phyloP scores from a whole-genome alignment of 2,113 vertebrate species.

The Cyanoderma ruficeps region DNA sequence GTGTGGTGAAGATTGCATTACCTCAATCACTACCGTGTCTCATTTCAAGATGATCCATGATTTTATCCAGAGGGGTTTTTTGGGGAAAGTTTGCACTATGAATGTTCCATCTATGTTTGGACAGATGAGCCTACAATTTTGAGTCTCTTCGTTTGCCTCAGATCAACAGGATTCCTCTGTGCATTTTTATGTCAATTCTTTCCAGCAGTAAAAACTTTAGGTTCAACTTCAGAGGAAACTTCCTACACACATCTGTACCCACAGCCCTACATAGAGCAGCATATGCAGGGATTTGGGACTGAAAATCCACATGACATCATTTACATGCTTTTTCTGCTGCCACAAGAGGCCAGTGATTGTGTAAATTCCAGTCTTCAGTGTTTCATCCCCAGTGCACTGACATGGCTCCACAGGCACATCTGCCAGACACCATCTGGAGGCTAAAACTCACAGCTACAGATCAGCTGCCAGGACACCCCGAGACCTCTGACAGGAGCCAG shows the following conservation, averaged over 20 bases:
- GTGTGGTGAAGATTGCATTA: not conserved
- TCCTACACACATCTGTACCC: not conserved
- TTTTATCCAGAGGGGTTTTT: not conserved
- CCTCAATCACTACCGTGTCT: not conserved
- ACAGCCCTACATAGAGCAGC: not conserved
- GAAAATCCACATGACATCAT: not conserved
- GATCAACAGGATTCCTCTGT: not conserved
- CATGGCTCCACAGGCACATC: not conserved
- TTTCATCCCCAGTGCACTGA: not conserved
- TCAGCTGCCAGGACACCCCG: not conserved
- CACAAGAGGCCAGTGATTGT: constrained; percentile 11
- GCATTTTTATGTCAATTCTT: not conserved
- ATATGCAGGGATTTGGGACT: not conserved
- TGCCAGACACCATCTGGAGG: constrained; percentile 7
- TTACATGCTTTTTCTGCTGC: not conserved
- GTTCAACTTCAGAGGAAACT: not conserved
- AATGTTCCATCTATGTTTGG: not conserved
- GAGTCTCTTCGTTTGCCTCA: not conserved
- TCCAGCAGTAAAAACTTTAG: not conserved
- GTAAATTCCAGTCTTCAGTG: not conserved
- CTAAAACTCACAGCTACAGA: constrained; percentile 1
- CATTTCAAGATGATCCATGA: not conserved
- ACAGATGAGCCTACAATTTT: not conserved
- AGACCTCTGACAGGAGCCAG: not conserved
- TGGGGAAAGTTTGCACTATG: not conserved